These are phyloP conservation scores for Psittacula echo DNA, from an alignment of 2,797 vertebrate species.

Conservation along the genomic window DNA sequence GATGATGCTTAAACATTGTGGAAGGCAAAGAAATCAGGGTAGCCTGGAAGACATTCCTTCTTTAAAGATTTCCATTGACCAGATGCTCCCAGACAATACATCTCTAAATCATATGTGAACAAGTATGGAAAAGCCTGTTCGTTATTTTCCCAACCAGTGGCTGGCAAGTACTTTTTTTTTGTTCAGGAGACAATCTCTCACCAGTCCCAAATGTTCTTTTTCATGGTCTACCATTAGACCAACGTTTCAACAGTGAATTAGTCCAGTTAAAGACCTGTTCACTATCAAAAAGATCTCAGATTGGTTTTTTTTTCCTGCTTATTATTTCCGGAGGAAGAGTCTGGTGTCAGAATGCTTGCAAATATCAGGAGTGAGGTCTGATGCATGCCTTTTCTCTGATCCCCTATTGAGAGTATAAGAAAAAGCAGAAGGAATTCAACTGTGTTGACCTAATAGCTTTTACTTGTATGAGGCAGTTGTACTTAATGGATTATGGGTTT, in stretches of 20 bases:
- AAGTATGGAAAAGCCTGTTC: not conserved
- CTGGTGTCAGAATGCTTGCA: not conserved
- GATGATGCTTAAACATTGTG: not conserved
- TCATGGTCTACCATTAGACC: not conserved
- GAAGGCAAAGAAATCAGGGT: not conserved
- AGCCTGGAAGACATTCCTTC: not conserved
- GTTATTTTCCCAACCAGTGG: not conserved
- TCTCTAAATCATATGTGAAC: not conserved
- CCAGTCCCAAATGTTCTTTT: not conserved
- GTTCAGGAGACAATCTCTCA: not conserved
- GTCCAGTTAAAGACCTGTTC: not conserved
- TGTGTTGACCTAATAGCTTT: not conserved
- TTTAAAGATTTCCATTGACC: not conserved
- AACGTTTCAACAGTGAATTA: not conserved
- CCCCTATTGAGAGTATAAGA: not conserved
- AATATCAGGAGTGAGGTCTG: not conserved
- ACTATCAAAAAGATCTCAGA: not conserved
- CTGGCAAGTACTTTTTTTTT: not conserved
- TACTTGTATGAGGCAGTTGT: not conserved
- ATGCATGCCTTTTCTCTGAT: not conserved
- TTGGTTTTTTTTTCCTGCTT: not conserved
- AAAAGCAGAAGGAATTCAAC: not conserved
- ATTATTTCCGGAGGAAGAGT: not conserved
- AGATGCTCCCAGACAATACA: not conserved
- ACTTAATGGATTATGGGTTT: not conserved